Evolutionary conservation across 2,888 invertebrate species (phyloP), one percentile per base, ranked within the genome.

Genomic region (Rhogogaster chlorosoma): DNA sequence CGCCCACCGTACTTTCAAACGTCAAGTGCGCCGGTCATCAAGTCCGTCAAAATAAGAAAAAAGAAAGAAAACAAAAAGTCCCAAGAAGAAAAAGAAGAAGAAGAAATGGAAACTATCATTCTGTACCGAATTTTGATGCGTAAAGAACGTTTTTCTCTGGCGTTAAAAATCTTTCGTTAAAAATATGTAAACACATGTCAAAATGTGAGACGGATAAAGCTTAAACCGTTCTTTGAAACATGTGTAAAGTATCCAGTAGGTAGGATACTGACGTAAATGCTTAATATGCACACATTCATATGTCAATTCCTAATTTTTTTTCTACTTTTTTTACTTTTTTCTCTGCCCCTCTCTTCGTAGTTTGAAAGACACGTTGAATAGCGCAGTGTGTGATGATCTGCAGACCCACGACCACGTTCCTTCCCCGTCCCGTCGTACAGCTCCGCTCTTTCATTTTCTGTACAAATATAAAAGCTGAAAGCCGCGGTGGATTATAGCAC

Each of bases 401-500:
- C 53, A 53, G 53, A n/a, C 53, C 53, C 53, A n/a, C 7, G 53
- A 53, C n/a, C 53, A 53, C n/a, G 18, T 53, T 53, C n/a, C 7
- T 53, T 18, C 6, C 45, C 45, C 45, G 15, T 45, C 15, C 10
- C 42, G 10, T 42, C 42, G 9, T 0, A 1, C 7, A 2, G 9
- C 10, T 61, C 26, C 2, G 0, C 9, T 26, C 9, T 26, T 22
- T 26, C 18, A 26, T 29, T 67, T 67, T 67, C 32, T 15, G 67
- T 18, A 67, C 18, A 32, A 32, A 67, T 15, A 67, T 15, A 67
- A 67, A 32, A 26, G 18, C 67, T 32, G 67, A 67, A 32, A 15
- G 29, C 29, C 67, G 67, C 67, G 67, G 67, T 67, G 67, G 67
- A 67, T 67, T 67, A 67, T 67, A 67, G 67, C 67, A 32, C 67